These are phyloP conservation scores for Crossocerus cetratus DNA, from an alignment of 2,888 invertebrate genomes.

Conservation along the genomic window DNA sequence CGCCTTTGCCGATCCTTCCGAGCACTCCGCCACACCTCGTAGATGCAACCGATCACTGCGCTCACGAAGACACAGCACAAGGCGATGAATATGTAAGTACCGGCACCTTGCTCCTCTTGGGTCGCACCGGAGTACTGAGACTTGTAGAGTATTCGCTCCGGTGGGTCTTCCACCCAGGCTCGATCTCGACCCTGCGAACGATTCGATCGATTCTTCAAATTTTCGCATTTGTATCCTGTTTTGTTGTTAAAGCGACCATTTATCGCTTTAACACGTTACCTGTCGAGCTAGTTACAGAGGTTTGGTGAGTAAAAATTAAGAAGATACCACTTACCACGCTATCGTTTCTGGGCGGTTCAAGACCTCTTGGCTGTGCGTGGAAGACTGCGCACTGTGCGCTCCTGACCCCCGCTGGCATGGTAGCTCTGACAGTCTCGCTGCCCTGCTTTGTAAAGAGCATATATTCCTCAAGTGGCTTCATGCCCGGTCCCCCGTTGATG, in stretches of 20 bases:
- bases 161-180: constrained; percentile 91
- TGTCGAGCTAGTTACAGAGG: no score
- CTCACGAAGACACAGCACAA: constrained; percentile 86
- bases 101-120: constrained; percentile 87
- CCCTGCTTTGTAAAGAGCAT: constrained; percentile 93
- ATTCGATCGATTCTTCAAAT: background rate
- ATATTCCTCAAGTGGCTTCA: constrained; percentile 94
- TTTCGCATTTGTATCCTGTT: background rate
- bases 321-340: constrained; percentile 71
- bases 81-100: constrained; percentile 88
- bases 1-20: constrained; percentile 68
- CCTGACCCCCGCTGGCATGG: constrained; percentile 90
- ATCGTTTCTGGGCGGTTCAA: constrained; percentile 77
- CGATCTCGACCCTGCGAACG: constrained; percentile 84
- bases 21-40: constrained; percentile 81
- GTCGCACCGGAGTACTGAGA: constrained; percentile 86
- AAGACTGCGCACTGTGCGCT: constrained; percentile 92
- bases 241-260: no score
- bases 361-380: constrained; percentile 71
- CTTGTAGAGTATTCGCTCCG: constrained; percentile 86
- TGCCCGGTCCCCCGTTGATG: constrained; percentile 83
- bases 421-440: constrained; percentile 91
- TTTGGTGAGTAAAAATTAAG: background rate
- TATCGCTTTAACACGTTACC: no score
- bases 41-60: constrained; percentile 83